Conservation (phyloP, 2,113 vertebrate species). For the Chinchilla lanigera region DNA sequence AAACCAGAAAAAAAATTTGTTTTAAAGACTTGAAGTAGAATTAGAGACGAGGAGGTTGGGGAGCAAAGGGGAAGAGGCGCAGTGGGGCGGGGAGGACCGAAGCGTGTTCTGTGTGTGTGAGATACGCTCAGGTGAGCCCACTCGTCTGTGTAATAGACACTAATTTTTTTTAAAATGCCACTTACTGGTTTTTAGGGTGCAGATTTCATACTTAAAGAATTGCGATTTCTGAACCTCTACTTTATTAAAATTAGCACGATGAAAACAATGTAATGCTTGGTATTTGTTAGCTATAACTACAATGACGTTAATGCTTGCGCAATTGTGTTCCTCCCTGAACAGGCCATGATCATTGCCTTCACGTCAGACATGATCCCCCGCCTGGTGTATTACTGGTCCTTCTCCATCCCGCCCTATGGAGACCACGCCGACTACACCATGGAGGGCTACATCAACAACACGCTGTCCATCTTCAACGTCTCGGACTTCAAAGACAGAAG, state of each 20-base stretch:
- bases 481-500: slow-evolving; percentile 88
- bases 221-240: not conserved
- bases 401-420: slow-evolving; percentile 92
- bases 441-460: slow-evolving; percentile 95
- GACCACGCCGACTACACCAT: slow-evolving; percentile 87
- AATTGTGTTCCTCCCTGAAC: slow-evolving; percentile 63
- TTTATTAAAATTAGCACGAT: not conserved
- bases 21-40: not conserved
- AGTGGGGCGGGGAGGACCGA: not conserved
- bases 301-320: not conserved
- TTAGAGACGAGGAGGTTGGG: not conserved
- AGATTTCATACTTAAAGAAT: not conserved
- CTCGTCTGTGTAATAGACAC: not conserved
- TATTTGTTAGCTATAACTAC: not conserved
- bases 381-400: slow-evolving; percentile 97
- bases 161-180: not conserved
- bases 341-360: slow-evolving; percentile 98
- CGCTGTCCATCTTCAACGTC: slow-evolving; percentile 91
- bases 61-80: not conserved
- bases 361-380: slow-evolving; percentile 98
- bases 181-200: not conserved
- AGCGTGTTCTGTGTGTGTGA: not conserved
- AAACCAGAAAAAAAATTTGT: not conserved
- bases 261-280: not conserved
- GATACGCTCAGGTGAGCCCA: not conserved